These are phyloP conservation scores for Pantherophis alleghaniensis DNA, from an alignment of 2,797 vertebrate genomes.

Conservation along the genomic window DNA sequence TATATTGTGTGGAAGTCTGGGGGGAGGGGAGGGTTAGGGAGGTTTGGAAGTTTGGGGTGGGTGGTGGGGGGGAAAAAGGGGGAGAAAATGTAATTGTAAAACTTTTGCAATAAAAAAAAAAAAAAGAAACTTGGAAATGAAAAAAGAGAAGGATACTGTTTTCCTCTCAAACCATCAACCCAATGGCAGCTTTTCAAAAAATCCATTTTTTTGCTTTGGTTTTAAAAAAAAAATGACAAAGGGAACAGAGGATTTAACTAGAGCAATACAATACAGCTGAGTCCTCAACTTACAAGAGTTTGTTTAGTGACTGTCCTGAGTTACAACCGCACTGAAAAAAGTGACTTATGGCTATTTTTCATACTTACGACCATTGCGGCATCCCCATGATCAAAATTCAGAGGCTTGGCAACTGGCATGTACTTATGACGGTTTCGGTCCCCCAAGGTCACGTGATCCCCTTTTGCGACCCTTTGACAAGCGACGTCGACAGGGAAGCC, in stretches of 20 bases:
- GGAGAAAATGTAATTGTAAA: no score
- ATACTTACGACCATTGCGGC: neutral
- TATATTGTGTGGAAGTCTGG: no score
- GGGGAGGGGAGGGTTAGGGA: no score
- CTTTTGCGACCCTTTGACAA: neutral
- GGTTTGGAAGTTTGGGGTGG: no score
- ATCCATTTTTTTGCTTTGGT: neutral
- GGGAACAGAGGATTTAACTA: neutral
- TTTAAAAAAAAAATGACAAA: neutral
- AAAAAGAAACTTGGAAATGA: neutral
- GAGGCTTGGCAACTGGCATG: neutral
- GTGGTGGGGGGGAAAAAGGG: no score
- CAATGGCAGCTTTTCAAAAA: neutral
- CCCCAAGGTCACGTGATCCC: neutral
- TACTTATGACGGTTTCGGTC: neutral
- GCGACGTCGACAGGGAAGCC: neutral
- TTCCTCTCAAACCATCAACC: neutral
- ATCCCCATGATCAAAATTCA: no score
- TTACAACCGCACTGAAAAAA: neutral
- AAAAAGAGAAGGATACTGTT: neutral
- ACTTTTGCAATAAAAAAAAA: no score
- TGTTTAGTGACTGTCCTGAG: neutral
- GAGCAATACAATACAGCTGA: neutral
- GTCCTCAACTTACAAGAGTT: neutral
- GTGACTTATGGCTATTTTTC: neutral